Evolutionary conservation across 2,797 vertebrate genomes (phyloP).

Genomic region (Glossophaga mutica): DNA sequence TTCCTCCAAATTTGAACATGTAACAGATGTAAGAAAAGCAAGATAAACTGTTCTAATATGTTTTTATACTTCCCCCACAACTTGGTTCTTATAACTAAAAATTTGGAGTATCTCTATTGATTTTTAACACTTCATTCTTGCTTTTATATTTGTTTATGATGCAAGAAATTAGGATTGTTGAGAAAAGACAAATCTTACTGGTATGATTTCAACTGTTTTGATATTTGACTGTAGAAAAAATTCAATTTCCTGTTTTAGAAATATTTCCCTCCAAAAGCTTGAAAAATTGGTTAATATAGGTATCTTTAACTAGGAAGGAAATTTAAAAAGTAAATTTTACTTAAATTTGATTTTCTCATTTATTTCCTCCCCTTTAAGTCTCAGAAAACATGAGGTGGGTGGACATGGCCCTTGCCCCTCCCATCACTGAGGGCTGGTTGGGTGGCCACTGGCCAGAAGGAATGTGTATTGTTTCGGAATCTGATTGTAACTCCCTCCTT

Average conservation of each 20-base stretch:
- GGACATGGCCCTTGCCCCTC: too few species aligned
- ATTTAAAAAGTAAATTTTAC: neutral
- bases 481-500: too few species aligned
- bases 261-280: neutral
- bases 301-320: neutral
- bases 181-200: neutral
- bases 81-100: neutral
- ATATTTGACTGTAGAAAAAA: neutral
- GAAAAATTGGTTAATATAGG: neutral
- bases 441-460: too few species aligned
- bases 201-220: neutral
- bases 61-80: neutral
- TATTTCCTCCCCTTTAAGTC: neutral
- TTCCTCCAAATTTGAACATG: neutral
- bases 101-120: neutral
- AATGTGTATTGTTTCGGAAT: too few species aligned
- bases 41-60: neutral
- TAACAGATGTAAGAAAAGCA: neutral
- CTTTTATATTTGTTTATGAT: neutral
- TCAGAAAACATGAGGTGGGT: neutral
- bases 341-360: neutral
- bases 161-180: neutral
- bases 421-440: too few species aligned
- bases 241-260: neutral
- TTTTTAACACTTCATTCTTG: neutral